Evolutionary conservation across 2,888 invertebrate genomes (phyloP).

Genomic region (Graphium colonna): DNA sequence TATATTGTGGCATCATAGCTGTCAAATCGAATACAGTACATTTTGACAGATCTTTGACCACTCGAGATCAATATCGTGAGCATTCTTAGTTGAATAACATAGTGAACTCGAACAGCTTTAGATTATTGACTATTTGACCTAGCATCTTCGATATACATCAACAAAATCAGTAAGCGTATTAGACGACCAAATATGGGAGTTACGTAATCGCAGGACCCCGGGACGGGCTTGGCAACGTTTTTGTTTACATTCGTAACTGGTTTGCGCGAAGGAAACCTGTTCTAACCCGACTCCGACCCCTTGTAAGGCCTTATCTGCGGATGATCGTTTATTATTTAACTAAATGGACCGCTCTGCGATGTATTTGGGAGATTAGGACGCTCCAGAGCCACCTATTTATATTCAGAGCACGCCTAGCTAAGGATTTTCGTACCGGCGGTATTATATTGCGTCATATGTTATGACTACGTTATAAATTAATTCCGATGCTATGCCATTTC

Average conservation of each 20-base stretch:
- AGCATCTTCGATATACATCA: too few species aligned
- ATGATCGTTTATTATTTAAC: constrained; percentile 26
- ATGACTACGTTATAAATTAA: not conserved
- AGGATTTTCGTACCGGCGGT: not conserved
- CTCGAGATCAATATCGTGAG: too few species aligned
- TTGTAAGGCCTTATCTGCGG: constrained; percentile 22
- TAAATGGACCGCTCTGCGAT: constrained; percentile 5
- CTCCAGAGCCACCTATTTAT: not conserved
- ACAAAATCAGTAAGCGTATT: not conserved
- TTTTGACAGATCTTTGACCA: too few species aligned
- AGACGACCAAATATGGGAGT: constrained; percentile 23
- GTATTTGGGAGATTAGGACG: constrained; percentile 6
- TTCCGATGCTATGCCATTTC: not conserved
- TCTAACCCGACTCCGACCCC: constrained; percentile 33
- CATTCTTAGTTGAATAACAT: too few species aligned
- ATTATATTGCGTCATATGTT: not conserved
- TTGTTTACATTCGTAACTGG: constrained; percentile 65
- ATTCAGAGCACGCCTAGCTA: not conserved
- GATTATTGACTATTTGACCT: too few species aligned
- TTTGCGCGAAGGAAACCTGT: constrained; percentile 55
- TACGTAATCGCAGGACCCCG: constrained; percentile 26
- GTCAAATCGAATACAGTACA: too few species aligned
- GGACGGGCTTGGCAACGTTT: constrained; percentile 37
- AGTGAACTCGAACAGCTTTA: too few species aligned
- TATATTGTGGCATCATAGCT: too few species aligned